Conservation (phyloP, 2,113 vertebrate species). For the Chunga burmeisteri region DNA sequence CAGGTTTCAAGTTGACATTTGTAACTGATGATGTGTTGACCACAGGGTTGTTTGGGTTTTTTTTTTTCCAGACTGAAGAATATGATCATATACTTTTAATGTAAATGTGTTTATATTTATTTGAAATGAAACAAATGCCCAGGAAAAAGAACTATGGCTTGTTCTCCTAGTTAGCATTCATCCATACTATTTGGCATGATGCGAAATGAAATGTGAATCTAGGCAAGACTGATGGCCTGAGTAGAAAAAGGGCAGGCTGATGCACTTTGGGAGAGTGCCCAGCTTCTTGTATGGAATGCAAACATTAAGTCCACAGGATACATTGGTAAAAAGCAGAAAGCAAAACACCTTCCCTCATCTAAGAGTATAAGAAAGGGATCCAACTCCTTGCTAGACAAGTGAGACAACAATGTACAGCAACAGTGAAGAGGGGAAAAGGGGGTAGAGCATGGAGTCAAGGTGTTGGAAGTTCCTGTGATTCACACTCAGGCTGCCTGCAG, state of each 20-base stretch:
- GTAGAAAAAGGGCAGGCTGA: background rate
- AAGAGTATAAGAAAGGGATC: background rate
- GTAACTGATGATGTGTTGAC: conserved; percentile 70
- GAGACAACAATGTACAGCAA: background rate
- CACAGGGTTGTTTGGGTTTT: background rate
- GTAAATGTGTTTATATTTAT: conserved; percentile 80
- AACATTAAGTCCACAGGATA: background rate
- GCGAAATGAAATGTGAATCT: conserved; percentile 26
- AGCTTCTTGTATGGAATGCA: background rate
- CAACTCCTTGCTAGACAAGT: background rate
- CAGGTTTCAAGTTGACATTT: conserved; percentile 75
- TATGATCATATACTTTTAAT: conserved; percentile 71
- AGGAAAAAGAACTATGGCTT: conserved; percentile 58
- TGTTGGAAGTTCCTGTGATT: background rate
- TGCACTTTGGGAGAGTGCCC: background rate
- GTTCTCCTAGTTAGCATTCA: conserved; percentile 39
- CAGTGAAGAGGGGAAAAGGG: background rate
- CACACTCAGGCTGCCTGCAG: background rate
- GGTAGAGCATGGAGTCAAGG: background rate
- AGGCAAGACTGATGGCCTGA: conserved; percentile 1
- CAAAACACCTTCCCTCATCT: background rate
- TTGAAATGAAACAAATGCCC: conserved; percentile 68
- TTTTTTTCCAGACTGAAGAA: conserved; percentile 53
- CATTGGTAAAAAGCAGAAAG: background rate
- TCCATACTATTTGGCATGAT: background rate